These are phyloP conservation scores for Hoplias malabaricus DNA, from an alignment of 2,113 vertebrate genomes.

Conservation along the genomic window DNA sequence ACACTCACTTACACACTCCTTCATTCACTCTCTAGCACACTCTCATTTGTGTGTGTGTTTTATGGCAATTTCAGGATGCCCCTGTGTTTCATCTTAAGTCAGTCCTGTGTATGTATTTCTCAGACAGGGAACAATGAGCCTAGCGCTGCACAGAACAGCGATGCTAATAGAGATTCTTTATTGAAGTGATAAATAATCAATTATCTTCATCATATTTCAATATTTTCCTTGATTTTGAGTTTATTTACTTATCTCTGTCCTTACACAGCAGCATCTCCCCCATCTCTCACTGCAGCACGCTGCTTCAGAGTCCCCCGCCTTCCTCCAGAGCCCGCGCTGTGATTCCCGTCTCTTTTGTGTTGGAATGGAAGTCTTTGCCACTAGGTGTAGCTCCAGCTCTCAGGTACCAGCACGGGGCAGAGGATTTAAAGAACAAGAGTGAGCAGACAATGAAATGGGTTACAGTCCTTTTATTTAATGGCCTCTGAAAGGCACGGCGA, in stretches of 20 bases:
- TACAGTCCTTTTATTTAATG: constrained; percentile 36
- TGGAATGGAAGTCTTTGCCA: constrained; percentile 58
- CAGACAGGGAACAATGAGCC: too few species aligned
- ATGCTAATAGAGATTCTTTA: too few species aligned
- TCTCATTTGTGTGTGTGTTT: too few species aligned
- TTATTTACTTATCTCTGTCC: not conserved
- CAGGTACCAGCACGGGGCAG: constrained; percentile 55
- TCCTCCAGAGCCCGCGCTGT: not conserved
- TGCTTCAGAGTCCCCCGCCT: not conserved
- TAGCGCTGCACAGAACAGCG: too few species aligned
- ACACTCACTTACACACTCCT: too few species aligned
- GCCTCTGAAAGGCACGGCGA: not conserved
- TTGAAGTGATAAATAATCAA: too few species aligned
- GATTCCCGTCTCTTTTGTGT: constrained; percentile 10
- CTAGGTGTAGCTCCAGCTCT: constrained; percentile 78
- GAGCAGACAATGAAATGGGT: constrained; percentile 44
- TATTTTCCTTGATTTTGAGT: not conserved
- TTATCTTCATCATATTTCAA: not conserved
- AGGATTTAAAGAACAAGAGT: constrained; percentile 27
- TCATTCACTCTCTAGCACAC: too few species aligned
- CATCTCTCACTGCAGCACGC: too few species aligned
- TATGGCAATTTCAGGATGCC: too few species aligned
- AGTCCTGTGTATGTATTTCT: too few species aligned
- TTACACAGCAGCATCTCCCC: not conserved
- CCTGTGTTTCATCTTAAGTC: not conserved